Base-by-base conservation (phyloP, 2,888 invertebrate species). In the Nineta flava region DNA sequence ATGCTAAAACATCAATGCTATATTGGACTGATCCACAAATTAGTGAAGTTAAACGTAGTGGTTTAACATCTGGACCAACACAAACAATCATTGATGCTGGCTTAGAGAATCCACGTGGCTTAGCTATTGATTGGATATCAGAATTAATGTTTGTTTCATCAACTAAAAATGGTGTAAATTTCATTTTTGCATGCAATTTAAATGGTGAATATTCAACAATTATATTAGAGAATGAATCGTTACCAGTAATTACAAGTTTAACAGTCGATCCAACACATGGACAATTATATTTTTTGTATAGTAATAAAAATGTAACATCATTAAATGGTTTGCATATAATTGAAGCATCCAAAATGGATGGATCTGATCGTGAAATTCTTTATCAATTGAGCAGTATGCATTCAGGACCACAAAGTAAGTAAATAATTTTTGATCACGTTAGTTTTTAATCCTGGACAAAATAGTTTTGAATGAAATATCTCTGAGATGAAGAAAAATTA, bases 91-190 rank as follows among this genome's bases (percentile, higher is more conserved):
- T 85, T 47, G 87, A 87, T 63, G n/a, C 53, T 68, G 68, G 74
- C 43, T 66, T 76, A 52, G 70, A 71, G 55, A 67, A 71, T 56
- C 79, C 82, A 31, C 72, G 74, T 48, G 88, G 84, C 2, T 76
- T 92, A 61, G 86, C 87, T 35, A 73, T 91, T 51, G 90, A 92
- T 70, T 87, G 86, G 85, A 75, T 85, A 51, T 83, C 86, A 13
- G 71, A 77, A 44, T 74, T 84, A 60, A 72, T 87, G 66, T 87
- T 83, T 67, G 79, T 87, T 62, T 78, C 81, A 0, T 76, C 79
- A 1, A 69, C 66, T 51, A 73, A 76, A 9, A 69, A 69, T 50
- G 61, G 58, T 3, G 58, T 62, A 21, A 70, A 67, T 49, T 69
- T 72, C 55, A 84, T 92, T 55, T 70, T 76, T 49, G 87, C 77